phyloP scores from a whole-genome alignment of 2,888 invertebrate genomes.

The Spilosoma lubricipeda region DNA sequence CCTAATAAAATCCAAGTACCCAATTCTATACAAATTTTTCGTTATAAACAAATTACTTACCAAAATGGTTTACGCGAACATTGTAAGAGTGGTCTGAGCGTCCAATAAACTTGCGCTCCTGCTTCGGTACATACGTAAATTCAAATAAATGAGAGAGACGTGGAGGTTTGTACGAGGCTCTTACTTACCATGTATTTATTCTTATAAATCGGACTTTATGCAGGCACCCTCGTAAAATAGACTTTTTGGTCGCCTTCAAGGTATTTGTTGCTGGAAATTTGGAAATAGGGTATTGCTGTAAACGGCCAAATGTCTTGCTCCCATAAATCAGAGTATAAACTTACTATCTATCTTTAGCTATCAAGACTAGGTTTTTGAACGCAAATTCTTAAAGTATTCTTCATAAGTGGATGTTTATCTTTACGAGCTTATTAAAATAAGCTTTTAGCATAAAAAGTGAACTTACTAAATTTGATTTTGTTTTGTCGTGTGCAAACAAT shows the following conservation, averaged over 20 bases:
- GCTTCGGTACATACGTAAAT: constrained; percentile 53
- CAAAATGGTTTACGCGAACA: constrained; percentile 32
- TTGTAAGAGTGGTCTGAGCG: constrained; percentile 23
- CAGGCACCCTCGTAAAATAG: constrained; percentile 65
- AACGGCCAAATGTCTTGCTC: constrained; percentile 33
- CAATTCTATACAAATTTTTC: constrained; percentile 20
- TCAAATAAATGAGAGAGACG: constrained; percentile 55
- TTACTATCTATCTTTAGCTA: constrained; percentile 15
- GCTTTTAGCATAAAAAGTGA: neutral
- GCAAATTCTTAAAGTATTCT: constrained; percentile 1
- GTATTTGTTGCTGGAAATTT: constrained; percentile 54
- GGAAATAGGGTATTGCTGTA: constrained; percentile 46
- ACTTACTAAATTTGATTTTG: neutral
- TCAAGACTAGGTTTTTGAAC: constrained; percentile 22
- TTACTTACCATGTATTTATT: constrained; percentile 69
- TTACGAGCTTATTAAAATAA: constrained; percentile 10
- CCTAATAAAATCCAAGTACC: constrained; percentile 1
- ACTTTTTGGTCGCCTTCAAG: constrained; percentile 58
- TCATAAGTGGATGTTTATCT: constrained; percentile 23
- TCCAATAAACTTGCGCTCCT: constrained; percentile 44
- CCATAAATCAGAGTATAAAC: constrained; percentile 34
- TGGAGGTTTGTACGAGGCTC: constrained; percentile 47
- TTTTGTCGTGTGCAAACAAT: neutral
- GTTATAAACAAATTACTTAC: constrained; percentile 43
- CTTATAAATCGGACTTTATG: constrained; percentile 72